Percentiles rank a stretch among this genome's conserved stretches.
Conservation (phyloP, 2,888 invertebrate genomes). For the Chloroclysta siterata region DNA sequence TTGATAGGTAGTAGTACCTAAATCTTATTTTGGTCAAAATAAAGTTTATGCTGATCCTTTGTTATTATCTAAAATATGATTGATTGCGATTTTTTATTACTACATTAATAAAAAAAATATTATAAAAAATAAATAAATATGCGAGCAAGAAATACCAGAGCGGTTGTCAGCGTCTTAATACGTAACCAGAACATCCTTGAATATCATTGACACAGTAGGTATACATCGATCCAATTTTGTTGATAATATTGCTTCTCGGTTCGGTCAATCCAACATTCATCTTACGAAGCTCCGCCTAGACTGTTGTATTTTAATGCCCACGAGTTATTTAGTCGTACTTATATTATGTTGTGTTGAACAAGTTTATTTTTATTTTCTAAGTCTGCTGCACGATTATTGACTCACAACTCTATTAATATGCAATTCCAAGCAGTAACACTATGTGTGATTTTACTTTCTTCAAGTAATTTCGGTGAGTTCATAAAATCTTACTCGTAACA, state of each 20-base stretch:
- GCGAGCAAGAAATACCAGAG: too few relatives aligned
- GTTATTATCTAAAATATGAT: too few relatives aligned
- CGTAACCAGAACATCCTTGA: background rate
- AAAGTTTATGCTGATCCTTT: too few relatives aligned
- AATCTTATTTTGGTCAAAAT: too few relatives aligned
- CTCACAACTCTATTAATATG: conserved; percentile 18
- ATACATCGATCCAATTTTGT: conserved; percentile 2
- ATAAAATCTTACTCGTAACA: background rate
- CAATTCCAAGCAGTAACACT: conserved; percentile 30
- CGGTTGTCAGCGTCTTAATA: too few relatives aligned
- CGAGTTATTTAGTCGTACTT: conserved; percentile 23
- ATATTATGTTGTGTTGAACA: conserved; percentile 25
- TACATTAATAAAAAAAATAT: too few relatives aligned
- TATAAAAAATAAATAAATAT: too few relatives aligned
- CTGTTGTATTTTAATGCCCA: conserved; percentile 34
- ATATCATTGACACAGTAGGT: background rate
- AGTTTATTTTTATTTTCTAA: conserved; percentile 7
- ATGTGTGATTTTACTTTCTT: conserved; percentile 38
- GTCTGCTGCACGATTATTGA: background rate
- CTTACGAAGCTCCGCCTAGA: conserved; percentile 38
- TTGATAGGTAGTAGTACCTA: too few relatives aligned
- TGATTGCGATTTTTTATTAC: too few relatives aligned
- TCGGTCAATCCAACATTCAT: conserved; percentile 34
- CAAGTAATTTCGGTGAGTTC: conserved; percentile 22
- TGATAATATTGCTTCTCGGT: conserved; percentile 11